These are phyloP conservation scores for Clanis bilineata DNA, from an alignment of 2,888 invertebrate species.

Conservation along the genomic window DNA sequence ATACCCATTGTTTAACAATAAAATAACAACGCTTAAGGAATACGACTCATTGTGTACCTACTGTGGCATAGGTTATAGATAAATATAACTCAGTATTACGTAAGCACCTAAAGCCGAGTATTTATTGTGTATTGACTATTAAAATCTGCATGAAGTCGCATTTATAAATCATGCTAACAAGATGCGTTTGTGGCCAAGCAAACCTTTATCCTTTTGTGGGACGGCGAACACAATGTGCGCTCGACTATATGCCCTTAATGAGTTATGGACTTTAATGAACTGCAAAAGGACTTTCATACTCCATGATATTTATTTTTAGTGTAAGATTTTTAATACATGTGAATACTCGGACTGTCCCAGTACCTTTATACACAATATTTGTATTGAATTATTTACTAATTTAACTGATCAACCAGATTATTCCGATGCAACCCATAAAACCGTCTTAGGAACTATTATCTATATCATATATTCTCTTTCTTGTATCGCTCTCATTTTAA, in stretches of 20 bases:
- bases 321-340: background rate
- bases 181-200: conserved; percentile 47
- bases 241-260: conserved; percentile 44
- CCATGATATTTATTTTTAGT: background rate
- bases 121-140: conserved; percentile 42
- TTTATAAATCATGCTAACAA: conserved; percentile 64
- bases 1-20: background rate
- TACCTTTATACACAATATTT: too few relatives aligned
- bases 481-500: too few relatives aligned
- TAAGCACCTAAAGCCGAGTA: conserved; percentile 17
- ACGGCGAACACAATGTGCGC: conserved; percentile 38
- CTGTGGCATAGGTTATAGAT: conserved; percentile 9
- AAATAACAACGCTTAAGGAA: background rate
- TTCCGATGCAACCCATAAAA: too few relatives aligned
- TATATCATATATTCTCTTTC: too few relatives aligned
- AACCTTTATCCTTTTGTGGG: conserved; percentile 47
- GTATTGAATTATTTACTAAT: too few relatives aligned
- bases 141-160: conserved; percentile 34
- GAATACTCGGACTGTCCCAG: too few relatives aligned
- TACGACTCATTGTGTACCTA: background rate
- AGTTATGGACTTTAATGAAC: conserved; percentile 45
- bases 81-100: conserved; percentile 12
- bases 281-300: conserved; percentile 14
- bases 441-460: too few relatives aligned
- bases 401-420: too few relatives aligned